phyloP scores from a whole-genome alignment of 1,140 invertebrate genomes.

The Listronotus oregonensis region DNA sequence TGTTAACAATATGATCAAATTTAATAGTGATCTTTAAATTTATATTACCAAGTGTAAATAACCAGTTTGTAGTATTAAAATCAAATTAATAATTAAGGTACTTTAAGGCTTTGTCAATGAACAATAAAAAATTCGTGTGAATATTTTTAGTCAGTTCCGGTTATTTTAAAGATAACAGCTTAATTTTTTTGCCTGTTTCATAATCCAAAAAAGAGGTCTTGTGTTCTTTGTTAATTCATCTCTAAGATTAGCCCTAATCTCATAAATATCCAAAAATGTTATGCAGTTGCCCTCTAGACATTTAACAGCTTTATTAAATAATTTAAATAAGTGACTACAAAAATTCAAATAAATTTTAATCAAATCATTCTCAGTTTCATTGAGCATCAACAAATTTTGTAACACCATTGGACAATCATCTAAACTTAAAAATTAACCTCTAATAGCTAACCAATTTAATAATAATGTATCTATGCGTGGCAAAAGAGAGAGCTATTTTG shows the following conservation, averaged over 20 bases:
- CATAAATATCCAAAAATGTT: slow-evolving; percentile 30
- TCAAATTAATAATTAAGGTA: background rate
- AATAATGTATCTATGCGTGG: slow-evolving; percentile 41
- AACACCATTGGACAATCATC: slow-evolving; percentile 16
- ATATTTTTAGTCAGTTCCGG: background rate
- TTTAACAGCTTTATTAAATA: slow-evolving; percentile 12
- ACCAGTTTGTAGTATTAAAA: background rate
- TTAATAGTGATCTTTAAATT: background rate
- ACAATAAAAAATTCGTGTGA: background rate
- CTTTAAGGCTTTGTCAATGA: slow-evolving; percentile 6
- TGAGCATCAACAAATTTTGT: slow-evolving; percentile 15
- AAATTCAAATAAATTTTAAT: slow-evolving; percentile 15
- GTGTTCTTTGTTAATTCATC: slow-evolving; percentile 1
- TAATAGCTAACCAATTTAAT: slow-evolving; percentile 43
- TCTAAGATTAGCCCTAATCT: slow-evolving; percentile 18
- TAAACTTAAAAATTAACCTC: slow-evolving; percentile 37
- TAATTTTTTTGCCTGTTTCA: slow-evolving; percentile 7
- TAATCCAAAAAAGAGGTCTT: background rate
- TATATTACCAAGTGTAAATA: background rate
- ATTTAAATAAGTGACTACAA: slow-evolving; percentile 13
- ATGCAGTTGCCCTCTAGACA: slow-evolving; percentile 25
- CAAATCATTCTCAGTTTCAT: background rate
- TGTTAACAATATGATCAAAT: too few species aligned
- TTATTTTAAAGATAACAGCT: background rate
- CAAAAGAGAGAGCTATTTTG: slow-evolving; percentile 19